phyloP scores from a whole-genome alignment of 2,797 vertebrate genomes.

The Chelmon rostratus region DNA sequence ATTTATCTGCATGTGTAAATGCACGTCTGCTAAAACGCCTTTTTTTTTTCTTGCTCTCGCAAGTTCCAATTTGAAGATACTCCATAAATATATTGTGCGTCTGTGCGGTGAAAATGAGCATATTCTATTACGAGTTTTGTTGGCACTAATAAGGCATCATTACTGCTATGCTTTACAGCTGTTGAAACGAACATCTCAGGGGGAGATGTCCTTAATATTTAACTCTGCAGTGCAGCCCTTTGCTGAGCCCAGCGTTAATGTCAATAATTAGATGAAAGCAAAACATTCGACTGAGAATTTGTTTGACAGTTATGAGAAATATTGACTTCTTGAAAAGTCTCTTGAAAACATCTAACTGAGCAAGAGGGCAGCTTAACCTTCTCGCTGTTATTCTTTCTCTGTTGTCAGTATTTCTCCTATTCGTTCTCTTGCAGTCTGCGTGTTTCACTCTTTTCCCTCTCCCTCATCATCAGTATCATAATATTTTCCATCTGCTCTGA shows the following conservation, averaged over 20 bases:
- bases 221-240: constrained; percentile 11
- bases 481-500: constrained; percentile 83
- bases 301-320: constrained; percentile 49
- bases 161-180: constrained; percentile 35
- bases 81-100: not conserved
- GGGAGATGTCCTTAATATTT: constrained; percentile 30
- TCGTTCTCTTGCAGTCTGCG: constrained; percentile 35
- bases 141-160: constrained; percentile 51
- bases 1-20: constrained; percentile 38
- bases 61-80: constrained; percentile 17
- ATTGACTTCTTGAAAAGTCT: constrained; percentile 34
- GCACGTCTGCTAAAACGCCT: constrained; percentile 10
- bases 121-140: constrained; percentile 28
- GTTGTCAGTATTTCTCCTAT: constrained; percentile 34
- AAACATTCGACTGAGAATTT: constrained; percentile 31
- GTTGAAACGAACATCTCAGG: constrained; percentile 31
- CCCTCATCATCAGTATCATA: constrained; percentile 77
- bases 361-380: constrained; percentile 11
- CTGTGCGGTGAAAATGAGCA: constrained; percentile 21
- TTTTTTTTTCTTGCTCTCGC: constrained; percentile 14
- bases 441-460: constrained; percentile 46
- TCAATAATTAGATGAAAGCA: constrained; percentile 37
- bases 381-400: constrained; percentile 26
- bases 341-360: constrained; percentile 31
- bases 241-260: constrained; percentile 16